Conservation (phyloP, 1,140 invertebrate species). For the Muscidifurax raptorellus region DNA sequence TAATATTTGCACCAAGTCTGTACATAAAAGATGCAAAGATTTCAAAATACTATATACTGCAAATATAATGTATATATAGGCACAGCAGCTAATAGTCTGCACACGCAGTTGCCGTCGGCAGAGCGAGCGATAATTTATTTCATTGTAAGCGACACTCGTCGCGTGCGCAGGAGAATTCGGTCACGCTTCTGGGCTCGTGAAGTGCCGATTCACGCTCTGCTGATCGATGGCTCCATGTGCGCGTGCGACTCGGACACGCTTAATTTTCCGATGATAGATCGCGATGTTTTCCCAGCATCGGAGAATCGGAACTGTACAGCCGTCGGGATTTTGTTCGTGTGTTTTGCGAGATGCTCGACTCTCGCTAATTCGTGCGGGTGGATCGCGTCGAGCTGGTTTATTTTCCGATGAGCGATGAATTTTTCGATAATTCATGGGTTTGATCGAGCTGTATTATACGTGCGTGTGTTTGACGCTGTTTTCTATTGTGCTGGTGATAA, state of each 20-base stretch:
- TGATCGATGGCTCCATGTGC: constrained; percentile 58
- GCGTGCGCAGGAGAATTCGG: constrained; percentile 41
- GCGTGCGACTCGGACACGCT: constrained; percentile 40
- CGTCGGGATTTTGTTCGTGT: neutral
- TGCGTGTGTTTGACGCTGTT: no score
- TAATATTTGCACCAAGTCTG: no score
- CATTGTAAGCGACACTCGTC: constrained; percentile 56
- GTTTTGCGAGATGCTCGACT: neutral
- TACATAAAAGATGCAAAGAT: no score
- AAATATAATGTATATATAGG: no score
- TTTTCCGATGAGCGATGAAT: neutral
- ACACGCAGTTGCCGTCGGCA: neutral
- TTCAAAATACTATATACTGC: no score
- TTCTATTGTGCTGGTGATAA: no score
- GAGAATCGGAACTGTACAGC: neutral
- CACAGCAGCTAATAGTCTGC: neutral
- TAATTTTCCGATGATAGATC: constrained; percentile 52
- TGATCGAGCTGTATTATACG: neutral
- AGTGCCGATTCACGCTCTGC: constrained; percentile 55
- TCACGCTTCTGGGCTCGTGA: constrained; percentile 55
- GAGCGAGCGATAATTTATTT: constrained; percentile 57
- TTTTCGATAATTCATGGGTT: neutral
- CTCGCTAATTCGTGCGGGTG: no score
- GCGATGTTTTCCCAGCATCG: constrained; percentile 4
- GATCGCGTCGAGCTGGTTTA: neutral